Evolutionary conservation across 2,113 vertebrate species (phyloP).

Genomic region (Ifrita kowaldi): DNA sequence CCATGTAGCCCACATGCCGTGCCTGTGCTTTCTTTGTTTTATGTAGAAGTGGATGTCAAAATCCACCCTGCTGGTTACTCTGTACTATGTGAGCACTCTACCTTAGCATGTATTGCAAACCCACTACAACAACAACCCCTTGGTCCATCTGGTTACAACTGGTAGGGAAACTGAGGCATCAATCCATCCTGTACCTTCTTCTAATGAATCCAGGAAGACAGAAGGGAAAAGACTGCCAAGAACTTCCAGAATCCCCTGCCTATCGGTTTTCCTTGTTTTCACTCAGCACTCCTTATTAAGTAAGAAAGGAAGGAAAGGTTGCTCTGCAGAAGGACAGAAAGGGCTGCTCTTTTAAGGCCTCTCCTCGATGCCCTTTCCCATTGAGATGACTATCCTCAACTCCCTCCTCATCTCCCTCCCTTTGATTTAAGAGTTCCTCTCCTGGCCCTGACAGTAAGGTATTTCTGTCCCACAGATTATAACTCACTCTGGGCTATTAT

Average conservation of each 20-base stretch:
- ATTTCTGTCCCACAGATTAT: constrained; percentile 97
- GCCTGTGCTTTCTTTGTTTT: not conserved
- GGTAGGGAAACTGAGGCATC: not conserved
- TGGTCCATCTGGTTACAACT: not conserved
- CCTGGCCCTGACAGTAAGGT: constrained; percentile 93
- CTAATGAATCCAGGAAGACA: not conserved
- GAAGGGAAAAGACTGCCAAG: not conserved
- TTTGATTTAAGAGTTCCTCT: constrained; percentile 96
- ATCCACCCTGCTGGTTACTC: not conserved
- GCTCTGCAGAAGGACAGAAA: not conserved
- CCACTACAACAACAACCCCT: not conserved
- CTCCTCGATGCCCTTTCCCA: constrained; percentile 59
- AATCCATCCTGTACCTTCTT: not conserved
- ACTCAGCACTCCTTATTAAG: not conserved
- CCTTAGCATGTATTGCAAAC: not conserved
- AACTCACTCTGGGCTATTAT: constrained; percentile 92
- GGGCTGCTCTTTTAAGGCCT: constrained; percentile 33
- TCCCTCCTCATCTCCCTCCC: constrained; percentile 46
- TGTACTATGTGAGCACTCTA: not conserved
- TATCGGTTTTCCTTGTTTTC: not conserved
- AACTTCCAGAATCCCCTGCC: not conserved
- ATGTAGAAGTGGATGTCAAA: not conserved
- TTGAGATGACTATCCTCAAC: constrained; percentile 46
- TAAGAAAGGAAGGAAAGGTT: not conserved
- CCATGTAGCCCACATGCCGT: accelerated